phyloP scores from a whole-genome alignment of 2,888 invertebrate species.

The Drosophila ochracea region DNA sequence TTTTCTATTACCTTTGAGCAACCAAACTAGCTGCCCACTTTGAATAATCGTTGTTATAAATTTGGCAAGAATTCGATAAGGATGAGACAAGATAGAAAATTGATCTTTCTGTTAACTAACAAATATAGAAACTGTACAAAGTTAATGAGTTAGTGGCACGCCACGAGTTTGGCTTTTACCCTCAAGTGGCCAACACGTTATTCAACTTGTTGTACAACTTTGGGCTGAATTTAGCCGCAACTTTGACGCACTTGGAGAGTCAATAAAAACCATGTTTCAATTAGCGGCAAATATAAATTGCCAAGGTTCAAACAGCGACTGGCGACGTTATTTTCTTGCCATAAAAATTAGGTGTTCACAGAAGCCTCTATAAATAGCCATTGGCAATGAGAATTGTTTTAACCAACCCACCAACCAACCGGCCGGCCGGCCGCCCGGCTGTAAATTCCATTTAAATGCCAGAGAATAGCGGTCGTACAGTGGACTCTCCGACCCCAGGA shows the following conservation, averaged over 20 bases:
- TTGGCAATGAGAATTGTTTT: constrained; percentile 18
- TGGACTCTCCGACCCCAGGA: constrained; percentile 4
- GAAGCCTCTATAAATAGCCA: constrained; percentile 38
- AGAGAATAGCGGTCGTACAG: constrained; percentile 17
- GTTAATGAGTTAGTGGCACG: not conserved
- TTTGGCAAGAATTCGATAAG: not conserved
- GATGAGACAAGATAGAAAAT: not conserved
- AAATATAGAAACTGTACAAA: not conserved
- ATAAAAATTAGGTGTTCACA: constrained; percentile 3
- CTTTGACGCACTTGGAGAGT: constrained; percentile 28
- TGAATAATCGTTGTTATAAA: not conserved
- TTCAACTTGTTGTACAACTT: not conserved
- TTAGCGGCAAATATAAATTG: constrained; percentile 51
- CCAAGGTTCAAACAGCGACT: constrained; percentile 31
- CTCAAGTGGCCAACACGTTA: not conserved
- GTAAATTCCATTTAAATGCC: constrained; percentile 14
- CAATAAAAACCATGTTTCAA: constrained; percentile 40
- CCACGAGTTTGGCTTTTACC: not conserved
- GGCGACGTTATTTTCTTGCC: constrained; percentile 15
- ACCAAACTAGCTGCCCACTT: not conserved
- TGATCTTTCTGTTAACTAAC: not conserved
- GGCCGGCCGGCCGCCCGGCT: constrained; percentile 4
- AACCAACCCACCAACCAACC: too few species aligned
- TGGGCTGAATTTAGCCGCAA: not conserved
- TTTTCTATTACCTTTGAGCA: not conserved